Evolutionary conservation across 2,888 invertebrate genomes (phyloP), one percentile per base, ranked within the genome.

Genomic region (Aquatica leii): DNA sequence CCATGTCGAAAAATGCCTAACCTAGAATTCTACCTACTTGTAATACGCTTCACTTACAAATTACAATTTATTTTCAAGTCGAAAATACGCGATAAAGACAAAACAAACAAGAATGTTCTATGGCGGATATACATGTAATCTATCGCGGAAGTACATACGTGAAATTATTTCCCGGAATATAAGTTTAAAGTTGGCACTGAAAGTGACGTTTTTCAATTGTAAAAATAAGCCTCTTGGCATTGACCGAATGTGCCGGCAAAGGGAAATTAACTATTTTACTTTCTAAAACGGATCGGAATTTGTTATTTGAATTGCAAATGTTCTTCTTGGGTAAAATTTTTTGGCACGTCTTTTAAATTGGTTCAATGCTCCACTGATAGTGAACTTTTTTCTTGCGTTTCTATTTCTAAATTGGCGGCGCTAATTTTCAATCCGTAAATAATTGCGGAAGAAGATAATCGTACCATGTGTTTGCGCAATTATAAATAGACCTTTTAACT

Each of bases 191-290:
- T 46, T 46, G 46, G 46, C 46, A 46, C 18, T 20, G 46, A 46
- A 46, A 46, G 46, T 46, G 3, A 43, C 17, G 14, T 17, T 8
- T 31, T 31, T 31, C 4, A 6, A 9, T 37, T 18, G 17, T 18
- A 41, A 41, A 15, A 41, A 41, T 41, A 41, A 41, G 20, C 18
- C 48, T 43, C 52, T 40, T 59, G 59, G 53, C 59, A 59, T 59
- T 59, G 59, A 59, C 59, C 59, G 59, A 59, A 53, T 59, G 15
- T 48, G 48, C 53, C 35, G 43, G 52, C n/a, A 59, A 21, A 59
- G 37, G 59, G 59, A 53, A 53, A 59, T 53, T 46, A 18, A 46
- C 31, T 59, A 41, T 52, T 51, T 53, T 35, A 53, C 59, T 59
- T 59, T 59, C 59, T 59, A 59, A 43, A 54, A 20, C 15, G 21